These are phyloP conservation scores for Ictalurus punctatus DNA, from an alignment of 2,113 vertebrate genomes.

Conservation along the genomic window DNA sequence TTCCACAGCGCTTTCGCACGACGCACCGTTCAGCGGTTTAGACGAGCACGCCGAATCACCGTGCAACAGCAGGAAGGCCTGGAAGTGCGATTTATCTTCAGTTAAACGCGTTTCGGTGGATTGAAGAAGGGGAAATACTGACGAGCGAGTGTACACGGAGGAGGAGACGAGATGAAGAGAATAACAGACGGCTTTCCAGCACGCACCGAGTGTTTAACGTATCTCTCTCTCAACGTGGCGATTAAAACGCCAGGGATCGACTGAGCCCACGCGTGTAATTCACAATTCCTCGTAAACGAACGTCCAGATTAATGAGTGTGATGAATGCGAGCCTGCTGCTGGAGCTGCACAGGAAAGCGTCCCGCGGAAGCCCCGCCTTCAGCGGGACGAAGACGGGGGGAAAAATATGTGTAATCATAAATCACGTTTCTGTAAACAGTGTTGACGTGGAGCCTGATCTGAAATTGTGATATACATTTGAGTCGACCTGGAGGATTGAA, in stretches of 20 bases:
- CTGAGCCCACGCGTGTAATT: conserved; percentile 25
- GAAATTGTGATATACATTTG: conserved; percentile 74
- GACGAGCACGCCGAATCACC: background rate
- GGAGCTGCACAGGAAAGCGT: background rate
- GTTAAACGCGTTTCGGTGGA: background rate
- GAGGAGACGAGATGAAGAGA: background rate
- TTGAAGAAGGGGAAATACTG: background rate
- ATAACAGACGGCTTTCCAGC: background rate
- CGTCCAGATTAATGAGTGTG: background rate
- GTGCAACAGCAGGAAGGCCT: too few species aligned
- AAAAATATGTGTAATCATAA: conserved; percentile 67
- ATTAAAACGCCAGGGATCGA: conserved; percentile 25
- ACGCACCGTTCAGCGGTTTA: background rate
- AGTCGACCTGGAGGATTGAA: conserved; percentile 71
- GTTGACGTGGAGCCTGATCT: conserved; percentile 76
- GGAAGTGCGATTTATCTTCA: background rate
- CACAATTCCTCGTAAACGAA: conserved; percentile 33
- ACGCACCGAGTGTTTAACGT: background rate
- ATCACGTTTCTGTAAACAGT: conserved; percentile 79
- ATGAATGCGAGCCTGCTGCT: background rate
- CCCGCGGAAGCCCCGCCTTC: background rate
- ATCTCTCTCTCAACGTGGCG: conserved; percentile 11
- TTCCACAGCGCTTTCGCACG: too few species aligned
- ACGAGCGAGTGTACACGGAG: background rate
- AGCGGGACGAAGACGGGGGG: conserved; percentile 49